These are phyloP conservation scores for Manis crassicaudata DNA, from an alignment of 2,797 vertebrate species.

Conservation along the genomic window DNA sequence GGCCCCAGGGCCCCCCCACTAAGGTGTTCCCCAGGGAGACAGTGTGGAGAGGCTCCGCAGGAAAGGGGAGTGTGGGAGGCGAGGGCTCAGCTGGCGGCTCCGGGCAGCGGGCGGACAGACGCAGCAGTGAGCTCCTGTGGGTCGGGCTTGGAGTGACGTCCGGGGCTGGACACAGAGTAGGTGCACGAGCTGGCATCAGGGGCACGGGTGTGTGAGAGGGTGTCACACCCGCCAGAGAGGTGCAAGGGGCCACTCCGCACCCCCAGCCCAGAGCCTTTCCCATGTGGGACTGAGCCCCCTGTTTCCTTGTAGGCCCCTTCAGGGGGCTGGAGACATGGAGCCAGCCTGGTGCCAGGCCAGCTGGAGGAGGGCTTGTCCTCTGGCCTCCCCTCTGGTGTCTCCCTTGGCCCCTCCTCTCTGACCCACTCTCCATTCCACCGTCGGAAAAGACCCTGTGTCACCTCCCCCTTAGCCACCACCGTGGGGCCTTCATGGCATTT, in stretches of 20 bases:
- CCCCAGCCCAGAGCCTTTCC: not conserved
- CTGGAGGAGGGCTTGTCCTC: not conserved
- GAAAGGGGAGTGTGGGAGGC: not conserved
- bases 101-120: not conserved
- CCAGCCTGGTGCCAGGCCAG: fast-evolving
- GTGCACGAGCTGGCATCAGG: fast-evolving
- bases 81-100: not conserved
- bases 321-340: fast-evolving
- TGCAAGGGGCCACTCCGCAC: too few species aligned
- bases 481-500: not conserved
- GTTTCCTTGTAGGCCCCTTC: fast-evolving
- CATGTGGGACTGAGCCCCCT: fast-evolving
- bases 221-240: too few species aligned
- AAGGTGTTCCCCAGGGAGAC: not conserved
- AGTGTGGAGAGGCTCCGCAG: not conserved
- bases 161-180: not conserved
- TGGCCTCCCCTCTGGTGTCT: too few species aligned
- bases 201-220: too few species aligned
- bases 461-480: not conserved
- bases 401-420: not conserved
- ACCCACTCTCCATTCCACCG: too few species aligned
- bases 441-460: not conserved
- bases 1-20: not conserved
- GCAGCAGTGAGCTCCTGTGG: not conserved
- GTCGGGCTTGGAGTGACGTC: not conserved